These are phyloP conservation scores for Thunnus thynnus DNA, from an alignment of 2,113 vertebrate genomes.

Conservation along the genomic window DNA sequence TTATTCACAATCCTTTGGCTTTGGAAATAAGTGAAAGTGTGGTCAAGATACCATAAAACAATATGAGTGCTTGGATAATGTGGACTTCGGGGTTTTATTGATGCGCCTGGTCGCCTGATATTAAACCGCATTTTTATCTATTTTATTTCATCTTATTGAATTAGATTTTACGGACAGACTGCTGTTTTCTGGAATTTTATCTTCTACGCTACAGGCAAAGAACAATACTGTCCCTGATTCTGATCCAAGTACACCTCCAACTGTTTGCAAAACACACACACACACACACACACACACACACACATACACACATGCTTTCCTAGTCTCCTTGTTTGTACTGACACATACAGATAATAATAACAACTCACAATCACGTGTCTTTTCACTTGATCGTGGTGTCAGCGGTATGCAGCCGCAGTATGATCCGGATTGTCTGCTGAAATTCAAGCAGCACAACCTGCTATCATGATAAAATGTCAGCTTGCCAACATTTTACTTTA, in stretches of 20 bases:
- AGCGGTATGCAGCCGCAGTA: constrained; percentile 12
- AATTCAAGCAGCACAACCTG: not conserved
- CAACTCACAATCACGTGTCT: constrained; percentile 29
- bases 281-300: not conserved
- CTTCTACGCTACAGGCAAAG: constrained; percentile 53
- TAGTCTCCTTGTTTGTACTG: constrained; percentile 43
- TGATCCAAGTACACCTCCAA: constrained; percentile 55
- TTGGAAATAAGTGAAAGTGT: constrained; percentile 28
- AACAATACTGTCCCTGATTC: constrained; percentile 59
- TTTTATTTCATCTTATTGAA: constrained; percentile 66
- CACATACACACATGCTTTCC: constrained; percentile 1
- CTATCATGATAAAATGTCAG: constrained; percentile 13
- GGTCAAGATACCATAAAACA: constrained; percentile 35
- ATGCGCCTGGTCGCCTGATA: constrained; percentile 37
- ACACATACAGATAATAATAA: constrained; percentile 56
- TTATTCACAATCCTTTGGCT: constrained; percentile 16
- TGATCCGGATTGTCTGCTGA: constrained; percentile 6
- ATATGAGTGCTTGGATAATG: constrained; percentile 26
- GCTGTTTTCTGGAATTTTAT: constrained; percentile 70
- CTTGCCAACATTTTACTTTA: not conserved
- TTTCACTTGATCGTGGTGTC: constrained; percentile 16
- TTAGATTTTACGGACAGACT: constrained; percentile 54
- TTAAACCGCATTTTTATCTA: constrained; percentile 45
- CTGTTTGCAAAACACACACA: constrained; percentile 60
- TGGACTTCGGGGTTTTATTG: constrained; percentile 40